Evolutionary conservation across 2,797 vertebrate genomes (phyloP), one percentile per base, ranked within the genome.

Genomic region (Eleutherodactylus coqui): DNA sequence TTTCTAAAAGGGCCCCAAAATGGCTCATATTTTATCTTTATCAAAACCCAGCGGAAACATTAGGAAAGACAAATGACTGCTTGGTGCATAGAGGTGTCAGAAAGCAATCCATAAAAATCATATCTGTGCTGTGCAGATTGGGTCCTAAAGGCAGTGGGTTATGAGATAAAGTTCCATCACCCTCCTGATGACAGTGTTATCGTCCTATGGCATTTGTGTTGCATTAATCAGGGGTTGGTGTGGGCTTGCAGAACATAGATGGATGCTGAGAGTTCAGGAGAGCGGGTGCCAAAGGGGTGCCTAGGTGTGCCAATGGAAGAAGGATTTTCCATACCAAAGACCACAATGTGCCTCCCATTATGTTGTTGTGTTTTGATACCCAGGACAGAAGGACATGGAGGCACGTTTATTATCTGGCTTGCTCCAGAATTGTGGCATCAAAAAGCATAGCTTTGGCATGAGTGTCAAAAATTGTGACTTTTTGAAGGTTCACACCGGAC

Each of bases 61-160:
- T 75, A 86, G 73, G 43, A 81, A 86, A 27, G 84, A 80, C 41
- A 75, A 73, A 75, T 62, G 38, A 47, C 83, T 60, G 53, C 55
- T 11, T 29, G 55, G 45, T 55, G 47, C 75, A 9, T 43, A 10
- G 47, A 64, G 76, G 60, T 70, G 62, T 51, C 27, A n/a, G 29
- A 14, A 16, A 67, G 38, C 55, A 43, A 78, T 85, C 45, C 49
- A 79, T 67, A 58, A 85, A 78, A 51, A 38, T 29, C 75, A 29
- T 38, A 70, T 51, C 67, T 55, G 24, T 16, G 16, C 51, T 29
- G 14, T 38, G 51, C 34, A 60, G 53, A 38, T 36, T 9, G 76
- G 34, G 0, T 10, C 24, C 16, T 75, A 32, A 32, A 16, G 5
- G 45, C 24, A 45, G 36, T 9, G 16, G 5, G 9, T 3, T 34